Percentiles rank a stretch among this genome's conserved stretches.
These are phyloP conservation scores for Onychorhynchus coronatus DNA, from an alignment of 2,113 vertebrate species.

Conservation along the genomic window DNA sequence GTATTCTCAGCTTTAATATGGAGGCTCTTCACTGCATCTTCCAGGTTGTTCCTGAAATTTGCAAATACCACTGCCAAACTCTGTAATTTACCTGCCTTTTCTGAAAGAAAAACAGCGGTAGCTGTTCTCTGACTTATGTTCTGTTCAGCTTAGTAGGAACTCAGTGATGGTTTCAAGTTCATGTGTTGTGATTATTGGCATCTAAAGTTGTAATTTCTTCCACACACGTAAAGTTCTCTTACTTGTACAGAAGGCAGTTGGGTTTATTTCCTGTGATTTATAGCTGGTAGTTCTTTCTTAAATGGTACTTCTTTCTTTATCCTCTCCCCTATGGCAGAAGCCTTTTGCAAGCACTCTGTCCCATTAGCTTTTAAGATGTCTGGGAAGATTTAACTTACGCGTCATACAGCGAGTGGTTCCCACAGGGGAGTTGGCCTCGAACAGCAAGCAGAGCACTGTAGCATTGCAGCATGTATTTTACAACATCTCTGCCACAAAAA, in stretches of 20 bases:
- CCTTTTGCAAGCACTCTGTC: not conserved
- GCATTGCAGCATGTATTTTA: not conserved
- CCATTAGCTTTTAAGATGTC: conserved; percentile 12
- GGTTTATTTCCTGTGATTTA: not conserved
- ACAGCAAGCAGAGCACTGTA: not conserved
- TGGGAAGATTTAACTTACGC: not conserved
- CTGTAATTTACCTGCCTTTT: not conserved
- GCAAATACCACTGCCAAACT: accelerated
- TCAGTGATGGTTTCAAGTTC: not conserved
- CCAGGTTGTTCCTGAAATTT: not conserved
- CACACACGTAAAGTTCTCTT: accelerated
- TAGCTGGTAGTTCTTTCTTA: not conserved
- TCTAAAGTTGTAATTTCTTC: not conserved
- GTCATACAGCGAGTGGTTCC: not conserved
- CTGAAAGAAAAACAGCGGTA: not conserved
- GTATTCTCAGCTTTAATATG: not conserved
- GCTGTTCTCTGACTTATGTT: not conserved
- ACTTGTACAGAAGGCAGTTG: not conserved
- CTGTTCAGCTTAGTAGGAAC: not conserved
- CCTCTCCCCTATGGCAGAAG: not conserved
- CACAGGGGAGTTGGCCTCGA: not conserved
- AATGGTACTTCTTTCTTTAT: not conserved
- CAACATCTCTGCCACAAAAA: not conserved
- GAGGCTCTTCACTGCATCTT: not conserved
- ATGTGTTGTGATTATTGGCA: not conserved